Evolutionary conservation across 2,888 invertebrate genomes (phyloP).

Genomic region (Iphiclides podalirius): DNA sequence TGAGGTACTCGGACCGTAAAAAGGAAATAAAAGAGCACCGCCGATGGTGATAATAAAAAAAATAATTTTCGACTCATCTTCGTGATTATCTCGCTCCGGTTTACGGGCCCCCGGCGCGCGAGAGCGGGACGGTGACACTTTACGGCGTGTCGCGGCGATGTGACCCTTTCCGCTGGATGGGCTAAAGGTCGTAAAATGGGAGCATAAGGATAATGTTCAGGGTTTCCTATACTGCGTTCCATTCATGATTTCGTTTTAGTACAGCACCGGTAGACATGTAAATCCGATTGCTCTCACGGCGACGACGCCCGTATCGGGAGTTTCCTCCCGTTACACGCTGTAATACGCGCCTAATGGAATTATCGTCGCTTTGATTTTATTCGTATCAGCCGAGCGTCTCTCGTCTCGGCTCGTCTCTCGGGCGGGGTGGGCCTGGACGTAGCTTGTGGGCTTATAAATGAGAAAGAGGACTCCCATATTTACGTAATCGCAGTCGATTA

Average conservation of each 20-base stretch:
- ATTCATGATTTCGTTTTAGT: slow-evolving; percentile 80
- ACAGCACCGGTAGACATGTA: slow-evolving; percentile 73
- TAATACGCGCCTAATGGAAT: slow-evolving; percentile 70
- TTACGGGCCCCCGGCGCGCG: slow-evolving; percentile 51
- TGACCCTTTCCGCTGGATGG: slow-evolving; percentile 78
- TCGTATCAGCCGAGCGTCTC: too few relatives aligned
- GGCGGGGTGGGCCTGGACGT: neutral
- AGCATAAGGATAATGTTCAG: slow-evolving; percentile 80
- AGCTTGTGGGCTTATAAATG: too few relatives aligned
- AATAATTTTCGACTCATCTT: slow-evolving; percentile 80
- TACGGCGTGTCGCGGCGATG: slow-evolving; percentile 71
- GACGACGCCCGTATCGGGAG: slow-evolving; percentile 61
- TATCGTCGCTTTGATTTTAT: slow-evolving; percentile 34
- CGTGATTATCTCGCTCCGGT: slow-evolving; percentile 73
- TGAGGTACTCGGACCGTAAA: slow-evolving; percentile 81
- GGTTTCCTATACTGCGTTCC: slow-evolving; percentile 78
- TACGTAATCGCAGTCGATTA: too few relatives aligned
- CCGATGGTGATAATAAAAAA: slow-evolving; percentile 81
- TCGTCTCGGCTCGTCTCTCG: too few relatives aligned
- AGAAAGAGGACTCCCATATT: too few relatives aligned
- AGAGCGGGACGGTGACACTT: slow-evolving; percentile 57
- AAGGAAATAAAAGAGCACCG: slow-evolving; percentile 81
- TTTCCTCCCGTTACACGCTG: slow-evolving; percentile 62
- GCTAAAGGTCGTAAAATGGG: slow-evolving; percentile 80
- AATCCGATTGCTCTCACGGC: slow-evolving; percentile 73